A percentile compares a stretch with the other conserved stretches of the same genome.
Conservation (phyloP, 2,888 invertebrate genomes). For the Erebia epiphron region DNA sequence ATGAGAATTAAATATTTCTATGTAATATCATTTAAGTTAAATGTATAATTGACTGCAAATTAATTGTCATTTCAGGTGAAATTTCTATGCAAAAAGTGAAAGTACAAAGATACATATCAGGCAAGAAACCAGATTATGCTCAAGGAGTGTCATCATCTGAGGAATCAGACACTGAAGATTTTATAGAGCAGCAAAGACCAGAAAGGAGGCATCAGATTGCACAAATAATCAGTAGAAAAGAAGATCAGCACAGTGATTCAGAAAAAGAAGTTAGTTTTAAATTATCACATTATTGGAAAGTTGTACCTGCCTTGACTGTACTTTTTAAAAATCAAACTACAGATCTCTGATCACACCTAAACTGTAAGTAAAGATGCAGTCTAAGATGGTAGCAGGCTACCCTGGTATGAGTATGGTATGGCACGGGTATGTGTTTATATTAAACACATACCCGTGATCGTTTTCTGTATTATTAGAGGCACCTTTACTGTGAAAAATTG, state of each 20-base stretch:
- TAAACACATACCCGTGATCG: no score
- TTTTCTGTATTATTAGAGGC: no score
- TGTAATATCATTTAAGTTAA: background rate
- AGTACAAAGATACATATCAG: slow-evolving; percentile 98
- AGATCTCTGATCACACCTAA: no score
- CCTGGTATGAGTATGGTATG: no score
- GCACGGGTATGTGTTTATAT: no score
- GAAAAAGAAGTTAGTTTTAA: slow-evolving; percentile 66
- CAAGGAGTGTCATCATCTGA: slow-evolving; percentile 93
- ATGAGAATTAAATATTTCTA: no score
- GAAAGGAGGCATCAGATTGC: slow-evolving; percentile 68
- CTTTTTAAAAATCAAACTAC: no score
- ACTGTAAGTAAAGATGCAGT: no score
- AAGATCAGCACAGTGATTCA: slow-evolving; percentile 67
- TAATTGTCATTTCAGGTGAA: slow-evolving; percentile 86
- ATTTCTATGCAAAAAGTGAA: slow-evolving; percentile 99
- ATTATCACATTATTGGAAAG: background rate
- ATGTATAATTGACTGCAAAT: background rate
- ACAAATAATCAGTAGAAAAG: slow-evolving; percentile 62
- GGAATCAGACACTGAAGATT: slow-evolving; percentile 94
- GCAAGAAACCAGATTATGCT: slow-evolving; percentile 98
- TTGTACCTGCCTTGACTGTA: no score
- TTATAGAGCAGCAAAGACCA: slow-evolving; percentile 85
- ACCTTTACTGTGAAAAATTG: no score
- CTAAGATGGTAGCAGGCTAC: no score